phyloP scores from a whole-genome alignment of 2,888 invertebrate genomes.

The Cacoxenus indagator region DNA sequence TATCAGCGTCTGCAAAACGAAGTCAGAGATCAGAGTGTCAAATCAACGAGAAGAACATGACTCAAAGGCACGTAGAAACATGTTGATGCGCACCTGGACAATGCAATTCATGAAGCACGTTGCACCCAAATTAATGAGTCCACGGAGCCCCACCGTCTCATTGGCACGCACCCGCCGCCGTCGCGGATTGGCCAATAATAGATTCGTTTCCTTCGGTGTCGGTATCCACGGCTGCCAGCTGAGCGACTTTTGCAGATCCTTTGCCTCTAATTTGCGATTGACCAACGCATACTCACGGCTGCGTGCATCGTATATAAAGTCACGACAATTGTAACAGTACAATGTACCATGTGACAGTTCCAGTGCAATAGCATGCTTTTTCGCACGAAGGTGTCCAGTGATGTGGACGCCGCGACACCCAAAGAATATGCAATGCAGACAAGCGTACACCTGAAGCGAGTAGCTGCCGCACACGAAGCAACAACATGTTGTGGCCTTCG shows the following conservation, averaged over 20 bases:
- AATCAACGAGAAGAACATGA: no score
- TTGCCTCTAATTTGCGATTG: conserved; percentile 74
- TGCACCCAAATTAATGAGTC: conserved; percentile 94
- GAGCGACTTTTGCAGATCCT: conserved; percentile 75
- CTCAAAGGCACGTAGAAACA: no score
- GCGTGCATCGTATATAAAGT: conserved; percentile 91
- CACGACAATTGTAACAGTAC: conserved; percentile 90
- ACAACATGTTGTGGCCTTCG: conserved; percentile 82
- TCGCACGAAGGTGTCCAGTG: conserved; percentile 84
- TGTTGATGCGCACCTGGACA: conserved; percentile 84
- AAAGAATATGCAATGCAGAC: conserved; percentile 93
- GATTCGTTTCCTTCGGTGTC: conserved; percentile 81
- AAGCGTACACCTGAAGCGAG: conserved; percentile 86
- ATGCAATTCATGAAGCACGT: conserved; percentile 99
- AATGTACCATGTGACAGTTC: conserved; percentile 91
- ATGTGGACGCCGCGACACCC: conserved; percentile 92
- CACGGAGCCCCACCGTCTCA: conserved; percentile 90
- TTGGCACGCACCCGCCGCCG: conserved; percentile 84
- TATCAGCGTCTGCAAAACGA: conserved; percentile 83
- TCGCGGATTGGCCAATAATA: conserved; percentile 82
- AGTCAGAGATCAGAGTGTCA: no score
- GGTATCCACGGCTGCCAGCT: conserved; percentile 86
- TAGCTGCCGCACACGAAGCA: conserved; percentile 87
- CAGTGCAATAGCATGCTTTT: conserved; percentile 87
- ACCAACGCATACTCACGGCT: conserved; percentile 74